Percentiles rank a stretch among this genome's conserved stretches.
Evolutionary conservation across 2,113 vertebrate genomes (phyloP).

Genomic region (Anser brachyrhynchus): DNA sequence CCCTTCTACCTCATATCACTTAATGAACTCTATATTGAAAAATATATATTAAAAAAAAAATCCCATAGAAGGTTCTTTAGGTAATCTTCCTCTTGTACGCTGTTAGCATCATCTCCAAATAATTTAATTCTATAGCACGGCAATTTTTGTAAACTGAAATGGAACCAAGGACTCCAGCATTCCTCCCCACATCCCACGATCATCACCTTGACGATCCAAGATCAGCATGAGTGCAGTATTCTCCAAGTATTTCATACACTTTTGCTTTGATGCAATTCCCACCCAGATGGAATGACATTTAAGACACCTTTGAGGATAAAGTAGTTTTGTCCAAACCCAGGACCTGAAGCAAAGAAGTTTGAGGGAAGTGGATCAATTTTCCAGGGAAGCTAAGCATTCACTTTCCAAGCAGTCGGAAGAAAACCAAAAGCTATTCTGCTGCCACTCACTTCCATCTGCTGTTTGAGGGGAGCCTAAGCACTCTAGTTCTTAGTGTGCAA

Average conservation of each 20-base stretch:
- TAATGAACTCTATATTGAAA: neutral
- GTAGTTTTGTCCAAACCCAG: neutral
- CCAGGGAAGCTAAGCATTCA: neutral
- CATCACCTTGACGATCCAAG: neutral
- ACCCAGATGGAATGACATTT: neutral
- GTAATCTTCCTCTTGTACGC: neutral
- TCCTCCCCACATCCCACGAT: neutral
- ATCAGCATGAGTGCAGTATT: neutral
- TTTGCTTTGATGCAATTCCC: neutral
- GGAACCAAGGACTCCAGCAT: neutral
- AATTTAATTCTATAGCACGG: neutral
- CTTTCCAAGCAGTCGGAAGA: neutral
- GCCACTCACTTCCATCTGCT: neutral
- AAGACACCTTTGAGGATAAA: neutral
- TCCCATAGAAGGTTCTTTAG: neutral
- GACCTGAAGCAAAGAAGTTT: neutral
- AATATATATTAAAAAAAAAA: neutral
- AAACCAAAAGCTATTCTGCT: neutral
- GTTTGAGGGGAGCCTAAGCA: neutral
- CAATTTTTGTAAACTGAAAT: neutral
- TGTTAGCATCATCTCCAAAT: neutral
- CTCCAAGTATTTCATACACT: neutral
- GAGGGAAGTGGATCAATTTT: neutral
- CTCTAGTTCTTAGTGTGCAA: neutral
- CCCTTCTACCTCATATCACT: neutral